phyloP scores from a whole-genome alignment of 2,797 vertebrate genomes.

The Alauda arvensis region DNA sequence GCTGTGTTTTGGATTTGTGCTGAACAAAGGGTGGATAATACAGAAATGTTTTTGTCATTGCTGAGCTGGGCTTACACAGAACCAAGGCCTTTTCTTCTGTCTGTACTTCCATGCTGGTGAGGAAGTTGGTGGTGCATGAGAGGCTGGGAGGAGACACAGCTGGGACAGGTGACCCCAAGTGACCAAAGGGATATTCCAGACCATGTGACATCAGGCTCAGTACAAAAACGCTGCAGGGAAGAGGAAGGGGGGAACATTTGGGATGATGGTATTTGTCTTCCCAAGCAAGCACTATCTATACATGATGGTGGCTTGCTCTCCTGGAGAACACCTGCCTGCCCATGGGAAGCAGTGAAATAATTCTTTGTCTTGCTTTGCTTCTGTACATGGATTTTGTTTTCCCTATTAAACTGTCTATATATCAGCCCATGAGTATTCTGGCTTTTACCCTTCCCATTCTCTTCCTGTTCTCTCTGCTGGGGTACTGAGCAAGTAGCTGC shows the following conservation, averaged over 20 bases:
- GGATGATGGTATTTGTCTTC: rapidly evolving
- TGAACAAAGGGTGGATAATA: background rate
- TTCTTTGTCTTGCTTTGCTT: background rate
- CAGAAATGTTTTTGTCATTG: background rate
- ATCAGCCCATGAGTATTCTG: background rate
- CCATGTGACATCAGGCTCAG: background rate
- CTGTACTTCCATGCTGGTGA: rapidly evolving
- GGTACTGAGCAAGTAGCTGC: background rate
- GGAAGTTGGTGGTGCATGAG: rapidly evolving
- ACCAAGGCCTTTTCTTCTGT: background rate
- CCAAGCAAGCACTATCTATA: rapidly evolving
- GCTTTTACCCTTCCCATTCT: background rate
- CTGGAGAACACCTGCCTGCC: background rate
- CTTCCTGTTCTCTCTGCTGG: background rate
- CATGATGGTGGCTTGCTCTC: background rate
- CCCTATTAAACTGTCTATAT: background rate
- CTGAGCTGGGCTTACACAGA: background rate
- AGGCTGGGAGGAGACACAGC: background rate
- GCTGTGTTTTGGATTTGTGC: background rate
- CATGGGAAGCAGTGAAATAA: background rate
- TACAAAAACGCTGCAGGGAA: background rate
- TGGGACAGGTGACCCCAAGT: background rate
- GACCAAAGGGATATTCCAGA: background rate
- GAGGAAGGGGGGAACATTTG: background rate
- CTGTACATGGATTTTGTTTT: background rate